Conservation (phyloP, 2,888 invertebrate genomes). For the Cephus runcator region DNA sequence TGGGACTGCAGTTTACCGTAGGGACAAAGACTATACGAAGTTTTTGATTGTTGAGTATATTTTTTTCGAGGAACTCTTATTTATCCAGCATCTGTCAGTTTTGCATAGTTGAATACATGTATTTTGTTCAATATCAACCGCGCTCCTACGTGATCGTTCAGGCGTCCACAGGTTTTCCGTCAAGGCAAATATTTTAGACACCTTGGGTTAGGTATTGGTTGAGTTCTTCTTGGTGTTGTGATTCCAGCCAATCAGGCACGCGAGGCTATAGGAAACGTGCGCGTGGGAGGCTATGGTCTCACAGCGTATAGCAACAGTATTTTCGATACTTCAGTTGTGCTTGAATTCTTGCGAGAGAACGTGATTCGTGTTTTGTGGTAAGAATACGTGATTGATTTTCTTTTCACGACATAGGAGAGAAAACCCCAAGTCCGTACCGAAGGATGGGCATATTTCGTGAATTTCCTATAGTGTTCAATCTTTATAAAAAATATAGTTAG, state of each 20-base stretch:
- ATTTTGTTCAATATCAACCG: background rate
- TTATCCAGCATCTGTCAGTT: background rate
- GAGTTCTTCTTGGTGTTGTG: background rate
- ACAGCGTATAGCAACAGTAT: background rate
- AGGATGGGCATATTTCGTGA: conserved; percentile 55
- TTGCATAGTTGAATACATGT: background rate
- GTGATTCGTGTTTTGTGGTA: background rate
- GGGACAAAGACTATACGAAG: background rate
- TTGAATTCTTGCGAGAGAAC: conserved; percentile 10
- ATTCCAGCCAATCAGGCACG: background rate
- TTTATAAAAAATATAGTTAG: conserved; percentile 52
- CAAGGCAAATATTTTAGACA: background rate
- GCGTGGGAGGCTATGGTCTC: background rate
- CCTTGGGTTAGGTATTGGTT: background rate
- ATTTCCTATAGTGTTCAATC: conserved; percentile 53
- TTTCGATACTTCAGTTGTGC: conserved; percentile 12
- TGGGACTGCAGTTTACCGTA: background rate
- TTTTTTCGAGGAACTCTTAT: background rate
- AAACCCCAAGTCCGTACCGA: conserved; percentile 1
- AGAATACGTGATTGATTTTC: background rate
- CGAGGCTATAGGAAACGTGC: background rate
- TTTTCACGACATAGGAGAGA: background rate
- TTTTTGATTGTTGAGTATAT: background rate
- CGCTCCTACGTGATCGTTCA: background rate
- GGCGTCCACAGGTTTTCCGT: background rate